Evolutionary conservation across 1,140 invertebrate species (phyloP).

Genomic region (Brachionus rubens): DNA sequence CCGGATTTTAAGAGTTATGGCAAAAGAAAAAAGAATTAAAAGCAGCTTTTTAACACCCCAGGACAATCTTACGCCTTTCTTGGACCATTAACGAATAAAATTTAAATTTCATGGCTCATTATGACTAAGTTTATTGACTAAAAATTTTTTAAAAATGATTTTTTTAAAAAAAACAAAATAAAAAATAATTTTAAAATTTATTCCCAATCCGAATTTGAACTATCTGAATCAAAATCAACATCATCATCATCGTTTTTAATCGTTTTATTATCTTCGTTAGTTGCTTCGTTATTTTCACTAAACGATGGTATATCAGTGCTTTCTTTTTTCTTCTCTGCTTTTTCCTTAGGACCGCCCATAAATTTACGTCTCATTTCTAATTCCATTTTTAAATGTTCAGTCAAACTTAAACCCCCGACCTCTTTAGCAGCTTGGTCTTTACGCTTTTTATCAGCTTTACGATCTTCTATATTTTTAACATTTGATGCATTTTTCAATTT

Average conservation of each 20-base stretch:
- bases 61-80: too few species aligned
- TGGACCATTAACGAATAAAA: neutral
- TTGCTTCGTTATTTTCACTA: too few species aligned
- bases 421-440: conserved; percentile 43
- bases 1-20: too few species aligned
- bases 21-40: too few species aligned
- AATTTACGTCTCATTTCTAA: conserved; percentile 22
- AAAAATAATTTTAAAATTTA: neutral
- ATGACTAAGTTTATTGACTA: conserved; percentile 14
- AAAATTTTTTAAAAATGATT: neutral
- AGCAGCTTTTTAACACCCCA: too few species aligned
- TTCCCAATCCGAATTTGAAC: conserved; percentile 1
- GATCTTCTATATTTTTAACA: conserved; percentile 42
- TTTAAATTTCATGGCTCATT: neutral
- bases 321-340: neutral
- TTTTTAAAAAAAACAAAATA: neutral
- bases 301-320: too few species aligned
- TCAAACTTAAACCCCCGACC: conserved; percentile 13
- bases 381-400: conserved; percentile 15
- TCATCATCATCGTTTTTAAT: neutral
- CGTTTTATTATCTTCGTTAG: neutral
- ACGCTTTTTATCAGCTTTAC: conserved; percentile 21
- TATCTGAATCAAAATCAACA: neutral
- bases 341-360: conserved; percentile 4
- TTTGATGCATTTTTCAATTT: neutral